These are phyloP conservation scores for Ictidomys tridecemlineatus DNA, from an alignment of 2,113 vertebrate species.

Conservation along the genomic window DNA sequence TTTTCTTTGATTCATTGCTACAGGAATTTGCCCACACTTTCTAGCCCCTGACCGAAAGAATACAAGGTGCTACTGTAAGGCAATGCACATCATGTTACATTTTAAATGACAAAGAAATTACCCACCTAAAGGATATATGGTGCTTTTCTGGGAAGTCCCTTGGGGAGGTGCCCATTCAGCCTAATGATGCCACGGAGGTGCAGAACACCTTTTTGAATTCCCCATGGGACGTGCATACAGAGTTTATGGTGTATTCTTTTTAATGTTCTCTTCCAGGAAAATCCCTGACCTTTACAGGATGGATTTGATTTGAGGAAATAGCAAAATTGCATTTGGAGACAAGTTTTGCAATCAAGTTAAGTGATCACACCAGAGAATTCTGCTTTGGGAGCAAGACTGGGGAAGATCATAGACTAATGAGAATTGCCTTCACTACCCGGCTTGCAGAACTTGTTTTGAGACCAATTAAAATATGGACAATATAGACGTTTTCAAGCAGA, in stretches of 20 bases:
- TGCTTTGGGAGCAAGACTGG: slow-evolving; percentile 29
- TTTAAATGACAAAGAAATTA: slow-evolving; percentile 17
- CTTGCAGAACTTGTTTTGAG: neutral
- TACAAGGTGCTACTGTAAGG: neutral
- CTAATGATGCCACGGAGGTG: neutral
- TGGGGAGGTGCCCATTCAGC: neutral
- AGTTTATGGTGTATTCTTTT: neutral
- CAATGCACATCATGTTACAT: neutral
- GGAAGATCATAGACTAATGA: neutral
- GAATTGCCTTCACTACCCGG: neutral
- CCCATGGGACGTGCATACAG: neutral
- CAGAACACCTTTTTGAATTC: neutral
- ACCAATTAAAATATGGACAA: neutral
- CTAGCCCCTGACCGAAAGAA: neutral
- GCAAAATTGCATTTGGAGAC: slow-evolving; percentile 59
- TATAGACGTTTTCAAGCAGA: neutral
- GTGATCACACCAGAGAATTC: slow-evolving; percentile 32
- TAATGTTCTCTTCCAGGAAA: neutral
- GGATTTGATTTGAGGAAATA: slow-evolving; percentile 52
- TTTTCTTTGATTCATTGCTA: neutral
- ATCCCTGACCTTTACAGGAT: slow-evolving; percentile 15
- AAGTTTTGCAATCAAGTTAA: slow-evolving; percentile 33
- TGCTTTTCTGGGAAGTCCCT: neutral
- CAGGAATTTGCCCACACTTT: neutral
- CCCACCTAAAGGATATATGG: neutral